Conservation (phyloP, 2,888 invertebrate species). For the Aquatica leii region DNA sequence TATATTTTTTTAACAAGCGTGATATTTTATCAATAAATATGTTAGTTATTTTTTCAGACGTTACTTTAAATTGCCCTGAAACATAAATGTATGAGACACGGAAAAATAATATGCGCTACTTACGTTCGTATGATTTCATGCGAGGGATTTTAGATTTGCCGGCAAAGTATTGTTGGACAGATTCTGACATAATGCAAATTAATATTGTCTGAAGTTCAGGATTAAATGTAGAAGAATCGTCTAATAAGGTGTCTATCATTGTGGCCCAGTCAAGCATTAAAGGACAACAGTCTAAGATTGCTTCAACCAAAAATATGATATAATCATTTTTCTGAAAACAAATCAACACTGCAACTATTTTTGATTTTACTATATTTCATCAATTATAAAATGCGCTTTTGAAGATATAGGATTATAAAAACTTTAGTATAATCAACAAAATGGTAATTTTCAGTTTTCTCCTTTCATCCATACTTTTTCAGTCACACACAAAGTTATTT, state of each 20-base stretch:
- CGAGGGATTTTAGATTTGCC: conserved; percentile 13
- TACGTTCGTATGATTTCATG: neutral
- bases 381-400: no score
- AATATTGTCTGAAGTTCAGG: neutral
- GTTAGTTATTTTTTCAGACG: neutral
- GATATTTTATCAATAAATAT: neutral
- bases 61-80: neutral
- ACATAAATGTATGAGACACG: neutral
- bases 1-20: conserved; percentile 7
- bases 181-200: conserved; percentile 8
- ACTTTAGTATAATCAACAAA: no score
- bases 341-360: neutral
- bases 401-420: no score
- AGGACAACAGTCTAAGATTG: conserved; percentile 3
- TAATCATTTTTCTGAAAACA: conserved; percentile 3
- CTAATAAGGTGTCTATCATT: conserved; percentile 7
- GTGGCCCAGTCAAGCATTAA: neutral
- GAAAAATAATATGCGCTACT: neutral
- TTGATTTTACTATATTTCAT: no score
- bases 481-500: no score
- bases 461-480: no score
- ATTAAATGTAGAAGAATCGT: no score
- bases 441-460: no score
- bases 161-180: conserved; percentile 3
- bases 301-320: conserved; percentile 6